Evolutionary conservation across 2,888 invertebrate genomes (phyloP).

Genomic region (Caenorhabditis sinica): DNA sequence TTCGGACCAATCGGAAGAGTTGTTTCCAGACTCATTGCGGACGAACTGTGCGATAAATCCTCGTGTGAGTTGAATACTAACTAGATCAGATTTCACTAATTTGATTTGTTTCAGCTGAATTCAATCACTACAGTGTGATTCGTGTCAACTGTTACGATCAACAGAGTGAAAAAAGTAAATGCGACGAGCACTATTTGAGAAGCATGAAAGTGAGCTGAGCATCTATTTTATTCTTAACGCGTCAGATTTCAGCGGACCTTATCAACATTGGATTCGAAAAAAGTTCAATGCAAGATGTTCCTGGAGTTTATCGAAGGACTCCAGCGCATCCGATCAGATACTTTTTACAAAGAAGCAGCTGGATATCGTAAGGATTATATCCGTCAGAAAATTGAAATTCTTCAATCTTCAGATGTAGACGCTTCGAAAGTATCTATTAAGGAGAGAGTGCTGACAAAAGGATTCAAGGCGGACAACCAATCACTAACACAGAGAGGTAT

Average conservation of each 20-base stretch:
- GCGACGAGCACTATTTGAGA: slow-evolving; percentile 11
- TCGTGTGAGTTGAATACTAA: neutral
- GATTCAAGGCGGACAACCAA: slow-evolving; percentile 13
- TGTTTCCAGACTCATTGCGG: neutral
- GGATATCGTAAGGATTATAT: neutral
- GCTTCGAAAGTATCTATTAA: neutral
- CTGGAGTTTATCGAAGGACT: slow-evolving; percentile 10
- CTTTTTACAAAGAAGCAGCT: slow-evolving; percentile 34
- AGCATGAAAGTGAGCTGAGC: neutral
- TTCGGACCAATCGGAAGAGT: slow-evolving; percentile 39
- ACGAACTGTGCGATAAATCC: slow-evolving; percentile 31
- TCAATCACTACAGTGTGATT: slow-evolving; percentile 28
- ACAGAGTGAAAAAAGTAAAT: neutral
- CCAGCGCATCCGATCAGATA: neutral
- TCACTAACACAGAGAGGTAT: slow-evolving; percentile 41
- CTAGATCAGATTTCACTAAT: too few relatives aligned
- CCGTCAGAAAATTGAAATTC: neutral
- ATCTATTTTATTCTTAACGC: too few relatives aligned
- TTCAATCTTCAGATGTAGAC: slow-evolving; percentile 9
- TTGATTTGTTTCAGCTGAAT: slow-evolving; percentile 22
- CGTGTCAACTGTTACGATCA: slow-evolving; percentile 43
- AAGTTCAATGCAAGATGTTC: slow-evolving; percentile 24
- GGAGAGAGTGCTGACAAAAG: neutral
- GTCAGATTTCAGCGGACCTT: neutral
- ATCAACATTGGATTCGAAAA: slow-evolving; percentile 38